phyloP scores from a whole-genome alignment of 2,113 vertebrate species.

The Otus sunia region DNA sequence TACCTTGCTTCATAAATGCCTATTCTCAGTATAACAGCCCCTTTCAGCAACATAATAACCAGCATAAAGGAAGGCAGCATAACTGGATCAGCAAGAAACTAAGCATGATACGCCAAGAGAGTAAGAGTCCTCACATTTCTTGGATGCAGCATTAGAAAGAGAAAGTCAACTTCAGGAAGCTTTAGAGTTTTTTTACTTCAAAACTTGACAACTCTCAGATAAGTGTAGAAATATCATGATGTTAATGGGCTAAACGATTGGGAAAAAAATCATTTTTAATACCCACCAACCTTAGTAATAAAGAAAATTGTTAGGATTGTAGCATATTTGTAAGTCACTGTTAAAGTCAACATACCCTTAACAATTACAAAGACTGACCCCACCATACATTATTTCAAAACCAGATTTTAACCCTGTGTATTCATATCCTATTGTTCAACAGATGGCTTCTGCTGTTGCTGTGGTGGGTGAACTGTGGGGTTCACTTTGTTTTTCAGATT shows the following conservation, averaged over 20 bases:
- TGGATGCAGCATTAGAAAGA: background rate
- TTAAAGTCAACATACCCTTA: background rate
- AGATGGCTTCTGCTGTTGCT: background rate
- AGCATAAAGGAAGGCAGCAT: background rate
- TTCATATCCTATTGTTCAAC: background rate
- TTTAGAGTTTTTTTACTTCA: background rate
- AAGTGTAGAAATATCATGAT: background rate
- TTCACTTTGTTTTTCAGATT: background rate
- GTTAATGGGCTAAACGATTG: background rate
- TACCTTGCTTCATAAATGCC: background rate
- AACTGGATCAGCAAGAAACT: background rate
- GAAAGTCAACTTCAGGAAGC: background rate
- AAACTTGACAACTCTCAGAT: background rate
- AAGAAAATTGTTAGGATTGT: background rate
- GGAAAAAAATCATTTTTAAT: background rate
- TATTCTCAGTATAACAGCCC: background rate
- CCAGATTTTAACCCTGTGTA: background rate
- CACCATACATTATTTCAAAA: background rate
- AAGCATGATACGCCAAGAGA: background rate
- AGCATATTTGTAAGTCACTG: background rate
- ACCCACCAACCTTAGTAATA: background rate
- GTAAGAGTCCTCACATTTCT: background rate
- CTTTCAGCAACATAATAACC: background rate
- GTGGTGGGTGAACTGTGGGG: rapidly evolving
- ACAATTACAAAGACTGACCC: background rate